Base-by-base conservation (phyloP, 2,888 invertebrate species). In the Ormyrus labotus region DNA sequence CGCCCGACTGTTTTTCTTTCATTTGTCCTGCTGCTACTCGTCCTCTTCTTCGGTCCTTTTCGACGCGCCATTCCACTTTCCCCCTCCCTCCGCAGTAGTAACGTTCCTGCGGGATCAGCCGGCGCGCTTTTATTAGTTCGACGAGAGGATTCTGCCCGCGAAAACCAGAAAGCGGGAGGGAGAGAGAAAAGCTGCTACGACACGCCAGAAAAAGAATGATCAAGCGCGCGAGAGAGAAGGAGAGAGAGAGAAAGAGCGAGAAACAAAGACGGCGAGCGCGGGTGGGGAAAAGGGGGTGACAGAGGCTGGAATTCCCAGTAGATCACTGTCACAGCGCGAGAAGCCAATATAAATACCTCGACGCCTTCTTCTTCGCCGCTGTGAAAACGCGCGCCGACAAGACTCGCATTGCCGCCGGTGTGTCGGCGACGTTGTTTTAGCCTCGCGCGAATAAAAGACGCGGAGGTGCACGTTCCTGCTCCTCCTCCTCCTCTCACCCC, bases 311-410 rank as follows among this genome's bases (percentile, higher is more conserved):
- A 84, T 81, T 81, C 81, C 79, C 81, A 68, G 79, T 81, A 79
- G 79, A 81, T 90, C 90, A 90, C 88, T 90, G 90, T 90, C 90
- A 89, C 86, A 85, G 86, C 85, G 84, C 87, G 86, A 88, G 87
- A 88, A 90, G 89, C 90, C 81, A 81, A 81, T 81, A 81, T 81
- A 81, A 81, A 81, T 81, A 81, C 81, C 90, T 73, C 76, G 76
- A 57, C 63, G 75, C 67, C 64, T 69, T 57, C 68, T 55, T 68
- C 57, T 64, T 64, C 69, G 45, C 13, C 34, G 13, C 60, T 34
- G 10, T 6, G 51, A 19, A 19, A 19, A 19, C 4, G 50, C 74
- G 53, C 10, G 45, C 68, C 34, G 53, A 34, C 67, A 34, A 63
- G 53, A 55, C 57, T 13, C 11, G 34, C 10, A 34, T 61, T 45